Evolutionary conservation across 2,797 vertebrate genomes (phyloP).

Genomic region (Oreochromis grahami): DNA sequence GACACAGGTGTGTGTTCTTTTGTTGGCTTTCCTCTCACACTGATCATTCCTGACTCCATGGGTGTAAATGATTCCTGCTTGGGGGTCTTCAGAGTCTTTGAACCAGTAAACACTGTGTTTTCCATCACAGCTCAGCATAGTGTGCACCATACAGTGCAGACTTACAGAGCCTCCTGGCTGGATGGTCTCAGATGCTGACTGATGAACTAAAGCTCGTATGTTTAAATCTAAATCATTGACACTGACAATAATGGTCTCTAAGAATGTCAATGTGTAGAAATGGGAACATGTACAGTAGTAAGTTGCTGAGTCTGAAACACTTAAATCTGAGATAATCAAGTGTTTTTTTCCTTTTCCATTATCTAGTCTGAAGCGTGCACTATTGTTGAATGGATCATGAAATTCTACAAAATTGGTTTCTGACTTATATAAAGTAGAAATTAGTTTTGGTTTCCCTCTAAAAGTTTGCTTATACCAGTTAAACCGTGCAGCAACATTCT

Average conservation of each 20-base stretch:
- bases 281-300: neutral
- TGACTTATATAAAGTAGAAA: neutral
- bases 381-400: neutral
- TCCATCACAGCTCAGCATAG: neutral
- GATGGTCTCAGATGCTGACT: neutral
- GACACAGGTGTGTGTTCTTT: neutral
- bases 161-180: neutral
- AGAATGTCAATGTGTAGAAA: fast-evolving
- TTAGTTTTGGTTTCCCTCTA: neutral
- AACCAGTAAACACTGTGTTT: slow-evolving; percentile 24
- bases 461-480: neutral
- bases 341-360: fast-evolving
- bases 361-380: neutral
- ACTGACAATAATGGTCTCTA: neutral
- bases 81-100: slow-evolving; percentile 6
- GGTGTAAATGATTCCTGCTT: neutral
- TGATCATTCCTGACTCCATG: neutral
- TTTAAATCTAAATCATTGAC: neutral
- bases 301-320: neutral
- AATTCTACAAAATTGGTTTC: fast-evolving
- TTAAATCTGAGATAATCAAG: neutral
- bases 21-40: neutral
- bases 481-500: fast-evolving
- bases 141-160: slow-evolving; percentile 38
- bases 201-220: neutral